A percentile compares a stretch with the other conserved stretches of the same genome.
Evolutionary conservation across 2,888 invertebrate genomes (phyloP).

Genomic region (Nomada hirtipes): DNA sequence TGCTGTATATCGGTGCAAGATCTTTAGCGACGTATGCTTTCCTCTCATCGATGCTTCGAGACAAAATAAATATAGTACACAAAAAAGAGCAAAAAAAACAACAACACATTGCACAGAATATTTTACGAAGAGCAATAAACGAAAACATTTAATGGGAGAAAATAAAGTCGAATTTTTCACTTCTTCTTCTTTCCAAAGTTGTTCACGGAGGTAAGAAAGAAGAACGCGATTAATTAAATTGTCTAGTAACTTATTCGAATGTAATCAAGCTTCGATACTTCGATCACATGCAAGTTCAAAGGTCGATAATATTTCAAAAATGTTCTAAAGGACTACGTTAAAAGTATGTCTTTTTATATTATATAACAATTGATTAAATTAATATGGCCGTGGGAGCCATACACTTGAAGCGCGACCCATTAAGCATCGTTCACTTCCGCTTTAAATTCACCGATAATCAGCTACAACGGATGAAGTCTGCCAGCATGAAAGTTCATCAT

Average conservation of each 20-base stretch:
- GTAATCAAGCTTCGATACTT: slow-evolving; percentile 8
- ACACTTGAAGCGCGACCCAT: neutral
- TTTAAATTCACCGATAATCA: neutral
- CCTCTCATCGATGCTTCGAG: neutral
- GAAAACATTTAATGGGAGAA: neutral
- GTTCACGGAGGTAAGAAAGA: neutral
- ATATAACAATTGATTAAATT: slow-evolving; percentile 24
- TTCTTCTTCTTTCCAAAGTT: neutral
- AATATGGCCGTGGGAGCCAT: neutral
- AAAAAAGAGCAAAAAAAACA: slow-evolving; percentile 1
- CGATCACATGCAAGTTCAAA: neutral
- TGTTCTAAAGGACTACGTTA: slow-evolving; percentile 9
- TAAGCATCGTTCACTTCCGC: neutral
- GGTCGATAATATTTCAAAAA: slow-evolving; percentile 18
- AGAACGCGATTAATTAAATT: slow-evolving; percentile 12
- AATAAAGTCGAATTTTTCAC: neutral
- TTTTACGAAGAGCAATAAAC: slow-evolving; percentile 15
- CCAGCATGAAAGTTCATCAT: neutral
- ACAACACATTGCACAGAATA: slow-evolving; percentile 44
- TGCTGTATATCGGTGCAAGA: too few species aligned
- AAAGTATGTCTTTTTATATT: slow-evolving; percentile 27
- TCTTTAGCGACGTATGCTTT: too few species aligned
- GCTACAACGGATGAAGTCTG: neutral
- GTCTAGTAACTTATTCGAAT: slow-evolving; percentile 5
- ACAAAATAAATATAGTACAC: slow-evolving; percentile 20